Base-by-base conservation (phyloP, 2,888 invertebrate genomes). In the Antitype chi region DNA sequence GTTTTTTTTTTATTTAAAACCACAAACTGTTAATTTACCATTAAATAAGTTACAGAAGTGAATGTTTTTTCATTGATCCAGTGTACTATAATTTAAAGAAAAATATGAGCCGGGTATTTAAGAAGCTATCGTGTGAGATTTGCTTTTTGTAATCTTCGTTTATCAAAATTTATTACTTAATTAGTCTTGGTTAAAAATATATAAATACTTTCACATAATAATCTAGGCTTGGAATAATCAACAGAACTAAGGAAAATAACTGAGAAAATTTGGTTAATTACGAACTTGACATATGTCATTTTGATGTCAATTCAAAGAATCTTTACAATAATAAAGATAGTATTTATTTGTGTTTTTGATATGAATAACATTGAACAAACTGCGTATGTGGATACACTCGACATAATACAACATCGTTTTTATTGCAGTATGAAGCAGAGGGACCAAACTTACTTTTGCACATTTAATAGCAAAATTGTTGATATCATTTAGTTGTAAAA, bases 231-330 rank as follows among this genome's bases (percentile, higher is more conserved):
- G 9, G 23, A 74, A 20, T 67, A 70, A 55, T 49, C 59, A 52
- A 28, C 59, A 52, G 69, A 64, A 85, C 17, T 59, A 52, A 53
- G 59, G 53, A 74, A 57, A 81, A 81, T 83, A 69, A 59, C 73
- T 73, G 55, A 73, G 76, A 88, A 86, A 86, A 90, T 89, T 89
- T 88, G 84, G 77, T 78, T 83, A 85, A 85, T 81, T 90, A 91
- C 85, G 89, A 90, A 89, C 84, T 89, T 96, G 96, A 96, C 96
- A 95, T 93, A 89, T 95, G 96, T 95, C 96, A 96, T 85, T 89
- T 80, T 90, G 85, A 88, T 94, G 94, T 94, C 94, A 94, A 88
- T 89, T 87, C 86, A 88, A 88, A 86, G 88, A 92, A 88, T 90
- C 88, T 90, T 90, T 90, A 85, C 74, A 81, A 84, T 85, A 88